Evolutionary conservation across 2,888 invertebrate genomes (phyloP).

Genomic region (Latheticus oryzae): DNA sequence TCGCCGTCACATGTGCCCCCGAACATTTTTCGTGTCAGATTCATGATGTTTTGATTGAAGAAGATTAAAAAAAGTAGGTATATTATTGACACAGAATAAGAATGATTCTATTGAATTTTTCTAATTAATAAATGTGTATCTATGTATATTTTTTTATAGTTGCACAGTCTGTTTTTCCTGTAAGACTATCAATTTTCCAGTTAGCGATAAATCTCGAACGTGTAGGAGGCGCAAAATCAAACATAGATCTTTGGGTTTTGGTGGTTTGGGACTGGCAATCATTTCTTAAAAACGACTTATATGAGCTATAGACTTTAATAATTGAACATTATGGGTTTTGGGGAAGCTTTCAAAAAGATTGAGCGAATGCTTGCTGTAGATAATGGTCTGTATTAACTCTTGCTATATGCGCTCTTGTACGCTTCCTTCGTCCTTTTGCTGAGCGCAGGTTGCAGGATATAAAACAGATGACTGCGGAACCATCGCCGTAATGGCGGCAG

Average conservation of each 20-base stretch:
- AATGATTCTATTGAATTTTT: no score
- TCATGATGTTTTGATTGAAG: slow-evolving; percentile 31
- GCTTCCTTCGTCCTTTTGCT: slow-evolving; percentile 19
- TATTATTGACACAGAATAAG: no score
- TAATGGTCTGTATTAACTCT: slow-evolving; percentile 59
- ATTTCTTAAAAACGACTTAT: slow-evolving; percentile 65
- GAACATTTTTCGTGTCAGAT: slow-evolving; percentile 35
- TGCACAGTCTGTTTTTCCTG: no score
- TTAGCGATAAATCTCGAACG: slow-evolving; percentile 43
- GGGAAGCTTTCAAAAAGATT: slow-evolving; percentile 66
- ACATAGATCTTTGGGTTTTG: slow-evolving; percentile 60
- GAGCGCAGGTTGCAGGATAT: slow-evolving; percentile 54
- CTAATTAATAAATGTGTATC: no score
- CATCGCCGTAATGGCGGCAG: slow-evolving; percentile 66
- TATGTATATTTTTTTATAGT: no score
- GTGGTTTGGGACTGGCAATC: slow-evolving; percentile 59
- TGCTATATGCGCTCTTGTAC: slow-evolving; percentile 39
- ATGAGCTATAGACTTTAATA: slow-evolving; percentile 67
- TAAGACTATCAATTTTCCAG: slow-evolving; percentile 5
- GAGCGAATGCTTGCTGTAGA: slow-evolving; percentile 58
- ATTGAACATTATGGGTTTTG: slow-evolving; percentile 66
- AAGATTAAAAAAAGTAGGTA: slow-evolving; percentile 16
- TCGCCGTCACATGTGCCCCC: slow-evolving; percentile 33
- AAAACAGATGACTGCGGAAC: slow-evolving; percentile 65
- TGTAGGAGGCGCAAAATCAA: slow-evolving; percentile 60